phyloP scores from a whole-genome alignment of 2,797 vertebrate genomes.

The Paguma larvata region DNA sequence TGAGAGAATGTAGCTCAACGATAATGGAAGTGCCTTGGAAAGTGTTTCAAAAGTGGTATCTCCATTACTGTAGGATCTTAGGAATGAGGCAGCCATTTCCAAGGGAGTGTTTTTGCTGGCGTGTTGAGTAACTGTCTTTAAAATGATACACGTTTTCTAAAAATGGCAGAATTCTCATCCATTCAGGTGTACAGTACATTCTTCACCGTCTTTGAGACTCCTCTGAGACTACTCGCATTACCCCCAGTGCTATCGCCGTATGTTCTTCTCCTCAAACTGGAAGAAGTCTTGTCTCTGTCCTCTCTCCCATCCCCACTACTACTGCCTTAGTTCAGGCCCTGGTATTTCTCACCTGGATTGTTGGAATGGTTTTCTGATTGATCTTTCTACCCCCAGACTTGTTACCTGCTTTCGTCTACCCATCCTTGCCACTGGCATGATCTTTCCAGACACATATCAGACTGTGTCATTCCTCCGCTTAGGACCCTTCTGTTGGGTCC shows the following conservation, averaged over 20 bases:
- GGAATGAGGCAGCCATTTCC: not conserved
- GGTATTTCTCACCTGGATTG: not conserved
- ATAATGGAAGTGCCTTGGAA: not conserved
- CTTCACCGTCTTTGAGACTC: not conserved
- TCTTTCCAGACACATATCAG: not conserved
- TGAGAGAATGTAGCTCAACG: not conserved
- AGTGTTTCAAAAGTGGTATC: not conserved
- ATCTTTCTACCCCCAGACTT: not conserved
- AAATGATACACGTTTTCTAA: not conserved
- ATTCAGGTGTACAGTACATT: not conserved
- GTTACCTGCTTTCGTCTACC: not conserved
- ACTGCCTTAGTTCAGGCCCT: not conserved
- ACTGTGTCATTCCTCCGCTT: not conserved
- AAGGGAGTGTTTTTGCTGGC: not conserved
- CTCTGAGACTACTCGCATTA: not conserved
- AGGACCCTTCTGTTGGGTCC: not conserved
- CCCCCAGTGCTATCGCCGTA: not conserved
- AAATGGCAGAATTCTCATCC: not conserved
- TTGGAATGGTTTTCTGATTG: not conserved
- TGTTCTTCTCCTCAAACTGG: not conserved
- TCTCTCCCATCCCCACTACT: fast-evolving
- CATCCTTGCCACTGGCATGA: not conserved
- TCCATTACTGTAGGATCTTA: not conserved
- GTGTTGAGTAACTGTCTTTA: not conserved
- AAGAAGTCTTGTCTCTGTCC: not conserved